phyloP scores from a whole-genome alignment of 2,888 invertebrate species.

The Taphrorychus bicolor region DNA sequence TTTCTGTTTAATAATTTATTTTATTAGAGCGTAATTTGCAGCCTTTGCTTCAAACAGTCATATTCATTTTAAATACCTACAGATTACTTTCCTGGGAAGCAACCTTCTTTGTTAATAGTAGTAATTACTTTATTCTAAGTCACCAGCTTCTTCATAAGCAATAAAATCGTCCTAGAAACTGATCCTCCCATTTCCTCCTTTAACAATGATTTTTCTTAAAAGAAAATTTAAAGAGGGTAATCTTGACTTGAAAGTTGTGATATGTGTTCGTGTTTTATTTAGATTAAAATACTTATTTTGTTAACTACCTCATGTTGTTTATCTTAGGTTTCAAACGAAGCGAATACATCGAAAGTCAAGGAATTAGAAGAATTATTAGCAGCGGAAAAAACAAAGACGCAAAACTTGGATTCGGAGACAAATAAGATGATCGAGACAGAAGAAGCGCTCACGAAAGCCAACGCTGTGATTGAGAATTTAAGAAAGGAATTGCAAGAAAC shows the following conservation, averaged over 20 bases:
- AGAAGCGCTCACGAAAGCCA: constrained; percentile 69
- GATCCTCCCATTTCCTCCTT: too few species aligned
- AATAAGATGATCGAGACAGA: constrained; percentile 70
- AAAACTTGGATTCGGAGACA: constrained; percentile 63
- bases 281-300: constrained; percentile 25
- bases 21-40: too few species aligned
- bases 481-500: constrained; percentile 64
- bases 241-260: neutral
- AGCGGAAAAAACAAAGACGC: constrained; percentile 60
- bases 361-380: constrained; percentile 61
- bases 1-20: too few species aligned
- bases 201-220: too few species aligned
- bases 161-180: too few species aligned
- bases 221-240: neutral
- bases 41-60: too few species aligned
- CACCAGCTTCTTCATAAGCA: too few species aligned
- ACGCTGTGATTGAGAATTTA: constrained; percentile 65
- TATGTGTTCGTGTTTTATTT: neutral
- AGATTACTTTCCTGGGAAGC: too few species aligned
- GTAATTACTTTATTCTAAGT: too few species aligned
- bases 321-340: constrained; percentile 60
- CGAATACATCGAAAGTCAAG: constrained; percentile 60
- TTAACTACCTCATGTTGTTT: neutral
- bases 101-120: too few species aligned
- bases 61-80: too few species aligned